Percentiles rank a stretch among this genome's conserved stretches.
phyloP scores from a whole-genome alignment of 1,140 invertebrate genomes.

The Drosophila parabipectinata region DNA sequence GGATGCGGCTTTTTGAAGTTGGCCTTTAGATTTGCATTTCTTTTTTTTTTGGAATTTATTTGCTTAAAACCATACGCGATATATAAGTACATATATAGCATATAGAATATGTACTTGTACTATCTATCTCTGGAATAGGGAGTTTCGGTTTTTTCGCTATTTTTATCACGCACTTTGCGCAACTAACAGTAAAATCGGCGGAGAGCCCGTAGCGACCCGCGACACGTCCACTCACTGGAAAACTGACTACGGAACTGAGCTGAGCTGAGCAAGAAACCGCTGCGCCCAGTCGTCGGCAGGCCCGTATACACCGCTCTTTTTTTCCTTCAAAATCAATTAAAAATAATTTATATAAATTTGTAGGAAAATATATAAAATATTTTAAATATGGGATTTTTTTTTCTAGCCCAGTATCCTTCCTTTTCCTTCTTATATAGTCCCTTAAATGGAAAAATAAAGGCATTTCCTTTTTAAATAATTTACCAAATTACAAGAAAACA shows the following conservation, averaged over 20 bases:
- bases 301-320: not conserved
- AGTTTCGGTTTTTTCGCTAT: conserved; percentile 44
- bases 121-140: conserved; percentile 12
- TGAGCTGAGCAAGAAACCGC: conserved; percentile 41
- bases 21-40: conserved; percentile 28
- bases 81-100: not conserved
- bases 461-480: too few relatives aligned
- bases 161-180: conserved; percentile 68
- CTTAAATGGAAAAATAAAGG: too few relatives aligned
- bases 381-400: too few relatives aligned
- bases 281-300: conserved; percentile 12
- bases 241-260: conserved; percentile 47
- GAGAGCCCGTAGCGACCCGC: conserved; percentile 39
- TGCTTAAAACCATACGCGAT: not conserved
- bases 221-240: conserved; percentile 46
- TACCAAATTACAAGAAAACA: too few relatives aligned
- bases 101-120: not conserved
- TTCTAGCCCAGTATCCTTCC: too few relatives aligned
- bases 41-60: conserved; percentile 6
- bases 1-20: conserved; percentile 68
- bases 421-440: too few relatives aligned
- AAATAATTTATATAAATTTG: not conserved
- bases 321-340: not conserved
- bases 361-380: not conserved
- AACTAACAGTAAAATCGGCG: conserved; percentile 67